Evolutionary conservation across 2,888 invertebrate species (phyloP), one percentile per base, ranked within the genome.

Genomic region (Spisula subtruncata): DNA sequence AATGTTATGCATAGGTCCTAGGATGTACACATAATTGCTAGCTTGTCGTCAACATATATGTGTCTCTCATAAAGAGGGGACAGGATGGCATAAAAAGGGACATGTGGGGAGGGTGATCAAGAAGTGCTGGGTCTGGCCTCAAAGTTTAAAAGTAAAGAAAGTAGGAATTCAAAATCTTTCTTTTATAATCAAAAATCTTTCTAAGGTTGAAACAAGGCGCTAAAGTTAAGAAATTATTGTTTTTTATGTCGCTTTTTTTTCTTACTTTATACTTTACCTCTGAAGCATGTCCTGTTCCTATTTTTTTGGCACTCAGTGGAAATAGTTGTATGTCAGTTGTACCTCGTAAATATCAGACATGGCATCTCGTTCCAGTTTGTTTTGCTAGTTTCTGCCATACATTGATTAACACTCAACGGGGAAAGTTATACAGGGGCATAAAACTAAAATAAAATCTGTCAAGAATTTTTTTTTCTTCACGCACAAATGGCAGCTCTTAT

Each of bases 401-500:
- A 89, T 90, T 90, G 84, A 90, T 91, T 91, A 87, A 60, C 79
- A 83, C 90, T 81, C 92, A 81, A 87, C 87, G 79, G 54, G 41
- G 92, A 81, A 83, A 83, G 85, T 89, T 90, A 92, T 92, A 90
- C 87, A 81, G 60, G 60, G 48, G 79, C 88, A 90, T 92, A 89
- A 90, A 92, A 89, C 83, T 88, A 86, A 85, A 89, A 90, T 92
- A 92, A 92, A 92, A 92, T 85, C 92, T 92, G 92, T 89, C 89
- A 82, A 86, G 82, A 29, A 25, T 32, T 20, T 71, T 51, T 88
- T 89, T 88, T 80, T 18, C 90, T 85, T 87, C 86, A 83, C 83
- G 83, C 89, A 81, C 85, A 89, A 86, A 92, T 92, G 92, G 90
- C 92, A 86, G 41, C 80, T 81, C 83, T 85, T 86, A 89, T 89